Evolutionary conservation across 2,888 invertebrate species (phyloP).

Genomic region (Capitulum mitella): DNA sequence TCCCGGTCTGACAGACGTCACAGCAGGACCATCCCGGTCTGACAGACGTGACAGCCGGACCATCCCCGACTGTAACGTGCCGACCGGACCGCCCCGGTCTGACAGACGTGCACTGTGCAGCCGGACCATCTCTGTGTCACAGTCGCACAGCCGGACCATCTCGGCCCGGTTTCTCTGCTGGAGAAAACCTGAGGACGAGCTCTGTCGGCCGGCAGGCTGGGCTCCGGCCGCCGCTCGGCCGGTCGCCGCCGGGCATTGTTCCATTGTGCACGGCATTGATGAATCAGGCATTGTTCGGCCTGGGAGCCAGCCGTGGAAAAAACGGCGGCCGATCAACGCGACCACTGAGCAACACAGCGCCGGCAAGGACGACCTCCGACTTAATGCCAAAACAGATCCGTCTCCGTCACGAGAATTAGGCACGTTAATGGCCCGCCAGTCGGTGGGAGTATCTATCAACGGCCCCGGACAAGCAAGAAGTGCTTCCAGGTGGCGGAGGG

Average conservation of each 20-base stretch:
- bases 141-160: too few species aligned
- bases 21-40: too few species aligned
- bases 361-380: neutral
- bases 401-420: neutral
- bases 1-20: too few species aligned
- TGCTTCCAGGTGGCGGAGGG: too few species aligned
- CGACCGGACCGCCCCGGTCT: too few species aligned
- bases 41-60: too few species aligned
- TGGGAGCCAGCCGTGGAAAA: neutral
- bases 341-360: neutral
- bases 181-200: too few species aligned
- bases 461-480: neutral
- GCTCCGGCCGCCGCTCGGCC: neutral
- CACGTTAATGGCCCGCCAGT: neutral
- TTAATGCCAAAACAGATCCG: neutral
- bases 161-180: too few species aligned
- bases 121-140: too few species aligned
- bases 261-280: conserved; percentile 8
- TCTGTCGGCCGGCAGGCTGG: too few species aligned
- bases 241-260: neutral
- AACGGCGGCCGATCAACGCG: neutral
- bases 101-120: too few species aligned
- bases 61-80: too few species aligned
- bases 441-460: neutral
- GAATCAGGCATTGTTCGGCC: neutral